phyloP scores from a whole-genome alignment of 2,888 invertebrate species.

The Xylophagus ater region DNA sequence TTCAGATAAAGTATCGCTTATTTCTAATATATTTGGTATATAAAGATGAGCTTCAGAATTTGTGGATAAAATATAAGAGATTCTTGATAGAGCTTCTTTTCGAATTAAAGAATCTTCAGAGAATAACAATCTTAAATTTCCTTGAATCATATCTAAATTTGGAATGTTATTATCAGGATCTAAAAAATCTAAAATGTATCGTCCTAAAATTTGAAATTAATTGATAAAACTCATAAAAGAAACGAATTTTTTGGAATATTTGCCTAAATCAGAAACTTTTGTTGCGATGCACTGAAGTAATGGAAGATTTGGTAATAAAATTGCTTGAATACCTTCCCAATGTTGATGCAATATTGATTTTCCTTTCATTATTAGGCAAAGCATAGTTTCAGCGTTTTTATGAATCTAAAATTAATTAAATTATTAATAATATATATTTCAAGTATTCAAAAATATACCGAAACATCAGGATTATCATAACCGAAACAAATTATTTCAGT shows the following conservation, averaged over 20 bases:
- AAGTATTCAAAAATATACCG: constrained; percentile 12
- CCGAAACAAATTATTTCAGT: constrained; percentile 25
- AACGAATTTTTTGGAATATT: neutral
- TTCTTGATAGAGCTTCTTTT: constrained; percentile 25
- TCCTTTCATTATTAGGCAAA: constrained; percentile 28
- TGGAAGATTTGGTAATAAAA: constrained; percentile 27
- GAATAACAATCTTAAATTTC: constrained; percentile 30
- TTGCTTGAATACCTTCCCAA: constrained; percentile 22
- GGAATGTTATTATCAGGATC: constrained; percentile 28
- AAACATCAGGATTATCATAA: constrained; percentile 14
- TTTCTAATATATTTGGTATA: constrained; percentile 23
- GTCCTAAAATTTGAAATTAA: no score
- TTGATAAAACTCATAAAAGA: constrained; percentile 1
- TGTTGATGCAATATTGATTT: constrained; percentile 21
- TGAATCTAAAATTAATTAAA: constrained; percentile 13
- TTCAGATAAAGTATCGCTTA: constrained; percentile 25
- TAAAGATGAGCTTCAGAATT: constrained; percentile 20
- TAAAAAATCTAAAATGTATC: constrained; percentile 22
- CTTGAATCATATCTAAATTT: constrained; percentile 23
- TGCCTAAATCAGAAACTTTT: constrained; percentile 19
- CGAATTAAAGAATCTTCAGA: constrained; percentile 23
- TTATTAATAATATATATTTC: neutral
- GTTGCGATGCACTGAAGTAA: constrained; percentile 24
- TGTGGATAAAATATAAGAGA: constrained; percentile 25
- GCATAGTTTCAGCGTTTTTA: constrained; percentile 25